These are phyloP conservation scores for Thecocarcelia acutangulata DNA, from an alignment of 2,888 invertebrate genomes.

Conservation along the genomic window DNA sequence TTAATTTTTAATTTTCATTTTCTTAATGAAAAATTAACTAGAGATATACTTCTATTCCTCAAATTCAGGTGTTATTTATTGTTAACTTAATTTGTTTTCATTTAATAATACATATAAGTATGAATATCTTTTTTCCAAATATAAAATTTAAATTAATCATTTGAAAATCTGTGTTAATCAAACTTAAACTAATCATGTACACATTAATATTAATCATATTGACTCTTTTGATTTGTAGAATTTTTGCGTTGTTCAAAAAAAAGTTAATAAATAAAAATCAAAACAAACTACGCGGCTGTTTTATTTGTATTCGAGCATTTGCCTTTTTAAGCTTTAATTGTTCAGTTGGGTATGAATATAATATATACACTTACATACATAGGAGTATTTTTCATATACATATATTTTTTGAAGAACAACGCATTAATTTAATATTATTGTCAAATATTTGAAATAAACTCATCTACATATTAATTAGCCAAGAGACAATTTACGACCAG, in stretches of 20 bases:
- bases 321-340: not conserved
- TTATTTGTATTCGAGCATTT: slow-evolving; percentile 3
- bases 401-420: not conserved
- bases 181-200: slow-evolving; percentile 24
- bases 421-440: slow-evolving; percentile 9
- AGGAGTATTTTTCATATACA: not conserved
- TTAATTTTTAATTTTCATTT: no score
- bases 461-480: no score
- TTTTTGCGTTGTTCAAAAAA: not conserved
- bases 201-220: slow-evolving; percentile 12
- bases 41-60: no score
- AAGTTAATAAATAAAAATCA: slow-evolving; percentile 4
- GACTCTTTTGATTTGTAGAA: not conserved
- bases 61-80: not conserved
- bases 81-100: not conserved
- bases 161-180: slow-evolving; percentile 25
- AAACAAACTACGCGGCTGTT: not conserved
- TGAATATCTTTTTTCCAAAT: slow-evolving; percentile 16
- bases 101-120: not conserved
- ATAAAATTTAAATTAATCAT: slow-evolving; percentile 29
- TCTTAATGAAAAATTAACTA: no score
- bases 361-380: not conserved
- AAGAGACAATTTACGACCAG: no score
- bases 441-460: not conserved
- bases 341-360: slow-evolving; percentile 4